Base-by-base conservation (phyloP, 1,140 invertebrate species). In the Belonocnema kinseyi region DNA sequence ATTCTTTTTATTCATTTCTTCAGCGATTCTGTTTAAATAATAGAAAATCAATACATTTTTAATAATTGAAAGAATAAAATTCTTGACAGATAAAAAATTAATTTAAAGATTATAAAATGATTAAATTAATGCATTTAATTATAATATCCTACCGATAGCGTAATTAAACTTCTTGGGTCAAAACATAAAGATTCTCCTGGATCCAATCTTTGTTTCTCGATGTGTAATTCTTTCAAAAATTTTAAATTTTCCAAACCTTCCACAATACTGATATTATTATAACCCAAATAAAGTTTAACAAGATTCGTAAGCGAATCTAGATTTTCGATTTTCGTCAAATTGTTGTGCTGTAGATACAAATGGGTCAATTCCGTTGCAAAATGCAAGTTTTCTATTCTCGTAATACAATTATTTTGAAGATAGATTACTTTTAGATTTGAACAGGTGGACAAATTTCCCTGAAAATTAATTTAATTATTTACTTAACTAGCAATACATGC, bases 301-400 rank as follows among this genome's bases (percentile, higher is more conserved):
- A 96, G 86, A 75, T 94, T 94, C 19, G 85, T 86, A 33, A 95
- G 86, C 75, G 82, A 87, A 6, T 92, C 85, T 14, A 96, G 86
- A 80, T 94, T 94, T 87, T 94, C 93, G 40, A 95, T 93, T 88
- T 93, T 93, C 12, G 80, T 87, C 73, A 95, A 93, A 83, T 92
- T 89, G 82, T 96, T 95, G 83, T 94, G 93, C 92, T 96, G 94
- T 4, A 95, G 83, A 87, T 95, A 95, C 26, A 96, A 89, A 82
- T 94, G 93, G 2, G 93, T 94, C 50, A 95, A 85, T 82, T 94
- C 94, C n/a, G 84, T 86, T 0, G 94, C 86, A 54, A 88, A 82
- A 75, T 94, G 85, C 4, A 96, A 83, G 84, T 95, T 94, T 82
- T 93, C 90, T 73, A 95, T 94, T 82, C 90, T 92, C 10, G 87